A percentile compares a stretch with the other conserved stretches of the same genome.
phyloP scores from a whole-genome alignment of 1,140 invertebrate genomes.

The Doryteuthis pealeii region DNA sequence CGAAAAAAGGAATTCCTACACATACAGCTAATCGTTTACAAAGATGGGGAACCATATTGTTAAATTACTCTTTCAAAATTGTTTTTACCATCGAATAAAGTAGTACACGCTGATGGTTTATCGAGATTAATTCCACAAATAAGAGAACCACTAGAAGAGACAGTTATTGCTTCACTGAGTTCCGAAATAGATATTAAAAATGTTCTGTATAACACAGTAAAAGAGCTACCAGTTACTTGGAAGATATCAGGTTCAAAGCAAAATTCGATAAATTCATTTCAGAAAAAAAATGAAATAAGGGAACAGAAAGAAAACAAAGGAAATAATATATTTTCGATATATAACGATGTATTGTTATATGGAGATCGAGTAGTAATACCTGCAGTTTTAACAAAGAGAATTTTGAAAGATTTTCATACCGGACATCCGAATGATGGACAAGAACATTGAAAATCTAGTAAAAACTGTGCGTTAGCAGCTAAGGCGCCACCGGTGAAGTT shows the following conservation, averaged over 20 bases:
- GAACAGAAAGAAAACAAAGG: no score
- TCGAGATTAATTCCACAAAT: not conserved
- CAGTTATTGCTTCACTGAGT: not conserved
- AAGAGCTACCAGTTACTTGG: not conserved
- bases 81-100: not conserved
- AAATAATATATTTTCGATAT: no score
- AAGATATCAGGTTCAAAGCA: not conserved
- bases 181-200: not conserved
- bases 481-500: no score
- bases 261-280: no score
- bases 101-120: not conserved
- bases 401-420: not conserved
- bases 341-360: no score
- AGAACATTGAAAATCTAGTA: not conserved
- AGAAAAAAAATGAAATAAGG: no score
- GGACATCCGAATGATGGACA: not conserved
- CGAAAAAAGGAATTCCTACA: conserved; percentile 32
- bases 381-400: no score
- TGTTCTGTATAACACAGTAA: not conserved
- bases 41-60: conserved; percentile 38
- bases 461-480: not conserved
- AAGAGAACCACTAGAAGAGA: not conserved
- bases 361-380: no score
- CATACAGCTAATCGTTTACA: conserved; percentile 46
- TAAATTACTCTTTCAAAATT: not conserved